A percentile compares a stretch with the other conserved stretches of the same genome.
Conservation (phyloP, 1,140 invertebrate species). For the Helicoverpa zea region DNA sequence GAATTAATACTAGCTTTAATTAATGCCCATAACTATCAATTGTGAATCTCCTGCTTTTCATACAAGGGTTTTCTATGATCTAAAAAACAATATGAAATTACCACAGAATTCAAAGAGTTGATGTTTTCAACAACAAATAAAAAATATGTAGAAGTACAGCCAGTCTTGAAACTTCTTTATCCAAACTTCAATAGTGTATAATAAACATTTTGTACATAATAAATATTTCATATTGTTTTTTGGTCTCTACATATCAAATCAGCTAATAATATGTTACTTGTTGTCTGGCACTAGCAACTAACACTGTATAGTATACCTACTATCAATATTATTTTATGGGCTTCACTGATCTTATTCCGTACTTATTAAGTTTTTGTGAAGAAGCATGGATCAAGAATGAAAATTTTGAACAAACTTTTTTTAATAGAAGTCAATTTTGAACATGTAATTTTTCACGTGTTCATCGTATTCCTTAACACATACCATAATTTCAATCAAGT, state of each 20-base stretch:
- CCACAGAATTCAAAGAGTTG: background rate
- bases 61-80: background rate
- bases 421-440: background rate
- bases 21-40: slow-evolving; percentile 34
- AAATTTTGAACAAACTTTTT: background rate
- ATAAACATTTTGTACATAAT: no score
- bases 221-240: background rate
- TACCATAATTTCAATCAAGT: background rate
- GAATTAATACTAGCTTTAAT: slow-evolving; percentile 63
- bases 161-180: no score
- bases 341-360: slow-evolving; percentile 73
- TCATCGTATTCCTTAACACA: no score
- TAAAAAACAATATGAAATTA: background rate
- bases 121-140: no score
- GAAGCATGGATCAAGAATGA: slow-evolving; percentile 33
- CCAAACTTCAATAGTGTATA: no score
- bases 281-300: slow-evolving; percentile 11
- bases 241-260: background rate
- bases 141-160: no score
- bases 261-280: slow-evolving; percentile 5
- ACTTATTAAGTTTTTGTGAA: slow-evolving; percentile 68
- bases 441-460: background rate
- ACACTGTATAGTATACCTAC: slow-evolving; percentile 38
- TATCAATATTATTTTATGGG: slow-evolving; percentile 56
- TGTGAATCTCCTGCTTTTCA: slow-evolving; percentile 12